These are phyloP conservation scores for Allacma fusca DNA, from an alignment of 2,888 invertebrate species.

Conservation along the genomic window DNA sequence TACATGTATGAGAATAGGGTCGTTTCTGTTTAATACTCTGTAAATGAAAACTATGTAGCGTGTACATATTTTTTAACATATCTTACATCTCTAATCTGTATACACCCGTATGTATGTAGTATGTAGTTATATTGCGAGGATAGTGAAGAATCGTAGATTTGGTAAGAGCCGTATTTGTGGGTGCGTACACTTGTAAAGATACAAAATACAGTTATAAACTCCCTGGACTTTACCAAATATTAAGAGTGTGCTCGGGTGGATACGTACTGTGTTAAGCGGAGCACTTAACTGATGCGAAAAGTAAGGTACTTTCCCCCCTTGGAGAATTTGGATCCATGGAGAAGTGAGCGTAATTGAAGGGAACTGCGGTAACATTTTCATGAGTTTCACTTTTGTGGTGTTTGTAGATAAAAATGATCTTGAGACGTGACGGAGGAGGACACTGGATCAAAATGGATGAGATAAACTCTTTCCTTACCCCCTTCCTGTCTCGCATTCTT, in stretches of 20 bases:
- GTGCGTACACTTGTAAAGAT: too few species aligned
- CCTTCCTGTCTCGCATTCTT: background rate
- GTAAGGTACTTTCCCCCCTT: background rate
- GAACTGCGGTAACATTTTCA: background rate
- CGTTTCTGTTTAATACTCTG: too few species aligned
- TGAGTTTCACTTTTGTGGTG: background rate
- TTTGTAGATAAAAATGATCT: background rate
- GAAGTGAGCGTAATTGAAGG: slow-evolving; percentile 1
- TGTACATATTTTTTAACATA: too few species aligned
- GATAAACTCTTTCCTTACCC: background rate
- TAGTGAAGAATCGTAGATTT: too few species aligned
- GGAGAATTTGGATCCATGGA: background rate
- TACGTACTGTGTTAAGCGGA: background rate
- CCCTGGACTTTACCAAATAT: too few species aligned
- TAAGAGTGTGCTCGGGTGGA: background rate
- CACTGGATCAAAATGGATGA: slow-evolving; percentile 14
- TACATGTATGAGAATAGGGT: too few species aligned
- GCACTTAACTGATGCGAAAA: background rate
- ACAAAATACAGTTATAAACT: too few species aligned
- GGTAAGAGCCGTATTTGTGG: too few species aligned
- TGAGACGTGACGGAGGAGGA: background rate
- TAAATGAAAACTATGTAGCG: too few species aligned
- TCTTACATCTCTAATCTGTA: too few species aligned
- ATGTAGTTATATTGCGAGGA: too few species aligned
- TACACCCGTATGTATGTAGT: too few species aligned